Percentiles rank a stretch among this genome's conserved stretches.
phyloP scores from a whole-genome alignment of 2,113 vertebrate genomes.

The Coracopsis vasa region DNA sequence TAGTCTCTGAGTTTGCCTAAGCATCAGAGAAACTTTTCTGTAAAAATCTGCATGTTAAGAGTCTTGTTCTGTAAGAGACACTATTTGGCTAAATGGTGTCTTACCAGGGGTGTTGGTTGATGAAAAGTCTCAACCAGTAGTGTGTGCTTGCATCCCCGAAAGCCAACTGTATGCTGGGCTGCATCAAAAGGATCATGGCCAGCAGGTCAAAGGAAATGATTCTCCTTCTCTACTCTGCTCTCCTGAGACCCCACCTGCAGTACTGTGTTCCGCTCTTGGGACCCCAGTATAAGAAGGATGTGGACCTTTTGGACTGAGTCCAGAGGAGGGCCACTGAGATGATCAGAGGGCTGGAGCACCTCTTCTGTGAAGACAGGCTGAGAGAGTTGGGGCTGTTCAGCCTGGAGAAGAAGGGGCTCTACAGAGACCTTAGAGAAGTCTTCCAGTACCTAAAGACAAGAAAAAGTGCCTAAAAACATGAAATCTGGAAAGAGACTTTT shows the following conservation, averaged over 20 bases:
- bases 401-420: not conserved
- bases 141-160: not conserved
- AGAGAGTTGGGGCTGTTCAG: not conserved
- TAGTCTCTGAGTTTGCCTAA: not conserved
- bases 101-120: not conserved
- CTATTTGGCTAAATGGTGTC: not conserved
- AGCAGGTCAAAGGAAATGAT: not conserved
- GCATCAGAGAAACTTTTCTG: not conserved
- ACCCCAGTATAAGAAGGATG: not conserved
- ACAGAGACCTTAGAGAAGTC: not conserved
- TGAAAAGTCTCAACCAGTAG: not conserved
- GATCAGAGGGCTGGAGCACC: not conserved
- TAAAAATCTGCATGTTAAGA: not conserved
- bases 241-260: not conserved
- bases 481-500: not conserved
- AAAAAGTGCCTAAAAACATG: not conserved
- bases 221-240: not conserved
- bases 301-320: not conserved
- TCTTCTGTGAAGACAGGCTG: not conserved
- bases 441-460: not conserved
- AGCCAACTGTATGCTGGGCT: not conserved
- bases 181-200: not conserved
- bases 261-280: not conserved
- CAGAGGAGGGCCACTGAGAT: not conserved
- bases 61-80: not conserved